Evolutionary conservation across 2,113 vertebrate species (phyloP), one percentile per base, ranked within the genome.

Genomic region (Heteronetta atricapilla): DNA sequence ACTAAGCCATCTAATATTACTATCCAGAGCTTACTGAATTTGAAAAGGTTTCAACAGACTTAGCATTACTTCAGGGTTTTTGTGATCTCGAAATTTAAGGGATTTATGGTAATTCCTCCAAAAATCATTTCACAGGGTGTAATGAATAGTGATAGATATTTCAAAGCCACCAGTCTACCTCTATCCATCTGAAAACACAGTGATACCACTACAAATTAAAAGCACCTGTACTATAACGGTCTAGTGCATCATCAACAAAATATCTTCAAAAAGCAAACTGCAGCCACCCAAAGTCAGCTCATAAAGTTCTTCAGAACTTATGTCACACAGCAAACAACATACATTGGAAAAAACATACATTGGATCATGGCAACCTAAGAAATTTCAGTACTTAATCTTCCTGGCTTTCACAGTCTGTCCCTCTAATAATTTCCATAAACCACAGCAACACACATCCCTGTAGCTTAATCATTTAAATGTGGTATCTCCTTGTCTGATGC

Each of bases 31-130:
- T 20, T 36, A 68, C 25, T 52, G 64, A 96, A 90, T 80, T 76
- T 77, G 55, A 88, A 89, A 90, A 88, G 66, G 53, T 73, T 92
- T 96, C 42, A 83, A 18, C 59, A 58, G 40, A 82, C 29, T 90
- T 86, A 85, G 7, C 38, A 74, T 70, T 93, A 68, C 78, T 83
- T 53, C 73, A 86, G 77, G 84, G 59, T 48, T 58, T 90, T 76
- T 64, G 68, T 7, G 3, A 91, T 84, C 68, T 72, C 76, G 23
- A 86, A 95, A 94, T 80, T 91, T 55, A 93, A 79, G 1, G 10
- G 62, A 77, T 83, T 96, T 92, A 69, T 10, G 34, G 34, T 70
- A 95, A 96, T 89, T 46, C 66, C 70, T 93, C 53, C 63, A 85
- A 93, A 94, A 93, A 63, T 88, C 8, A 77, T 87, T 86, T 94